phyloP scores from a whole-genome alignment of 2,797 vertebrate species.

The Clarias platycephalus region DNA sequence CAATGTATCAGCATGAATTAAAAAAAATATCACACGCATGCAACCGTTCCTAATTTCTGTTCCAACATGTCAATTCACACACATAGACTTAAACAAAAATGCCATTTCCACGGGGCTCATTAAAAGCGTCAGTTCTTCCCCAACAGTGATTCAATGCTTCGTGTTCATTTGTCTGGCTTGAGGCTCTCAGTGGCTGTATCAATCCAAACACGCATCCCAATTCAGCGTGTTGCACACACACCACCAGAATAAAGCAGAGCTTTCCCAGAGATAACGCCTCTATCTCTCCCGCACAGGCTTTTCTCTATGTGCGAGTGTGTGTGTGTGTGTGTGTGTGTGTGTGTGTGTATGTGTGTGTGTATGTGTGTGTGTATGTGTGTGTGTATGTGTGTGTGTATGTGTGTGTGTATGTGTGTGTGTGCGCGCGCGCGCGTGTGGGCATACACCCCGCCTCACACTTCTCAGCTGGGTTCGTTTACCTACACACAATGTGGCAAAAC shows the following conservation, averaged over 20 bases:
- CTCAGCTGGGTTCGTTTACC: constrained; percentile 47
- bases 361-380: no score
- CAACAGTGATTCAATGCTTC: constrained; percentile 21
- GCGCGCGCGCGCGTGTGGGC: no score
- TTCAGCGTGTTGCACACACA: constrained; percentile 35
- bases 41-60: constrained; percentile 23
- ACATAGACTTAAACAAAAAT: constrained; percentile 16
- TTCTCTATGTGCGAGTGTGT: constrained; percentile 13
- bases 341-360: no score
- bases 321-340: no score
- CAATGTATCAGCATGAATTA: constrained; percentile 23
- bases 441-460: constrained; percentile 28
- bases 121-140: constrained; percentile 32
- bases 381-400: not conserved
- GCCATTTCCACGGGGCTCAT: constrained; percentile 25
- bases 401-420: not conserved
- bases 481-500: constrained; percentile 52
- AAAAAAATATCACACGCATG: constrained; percentile 24
- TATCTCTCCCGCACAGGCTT: constrained; percentile 57
- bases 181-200: constrained; percentile 42
- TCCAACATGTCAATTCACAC: constrained; percentile 18
- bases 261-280: constrained; percentile 48
- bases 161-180: constrained; percentile 35
- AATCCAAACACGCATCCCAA: constrained; percentile 36
- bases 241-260: constrained; percentile 43